Evolutionary conservation across 1,140 invertebrate species (phyloP).

Genomic region (Diorhabda elongata): DNA sequence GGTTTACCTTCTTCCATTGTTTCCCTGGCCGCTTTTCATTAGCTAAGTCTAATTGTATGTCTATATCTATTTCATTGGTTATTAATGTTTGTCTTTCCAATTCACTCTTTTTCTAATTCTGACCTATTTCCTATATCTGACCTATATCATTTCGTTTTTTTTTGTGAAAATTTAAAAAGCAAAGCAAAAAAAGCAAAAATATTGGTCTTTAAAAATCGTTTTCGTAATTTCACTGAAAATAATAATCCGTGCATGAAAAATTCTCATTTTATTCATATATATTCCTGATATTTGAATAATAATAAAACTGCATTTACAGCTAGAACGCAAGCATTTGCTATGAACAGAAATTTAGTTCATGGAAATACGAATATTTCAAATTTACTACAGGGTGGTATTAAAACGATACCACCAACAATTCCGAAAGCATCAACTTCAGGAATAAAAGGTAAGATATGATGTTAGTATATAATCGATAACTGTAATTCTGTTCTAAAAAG

Average conservation of each 20-base stretch:
- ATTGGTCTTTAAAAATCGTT: not conserved
- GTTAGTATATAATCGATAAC: too few relatives aligned
- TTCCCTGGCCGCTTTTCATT: too few relatives aligned
- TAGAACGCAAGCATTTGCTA: slow-evolving; percentile 32
- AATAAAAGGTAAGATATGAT: slow-evolving; percentile 35
- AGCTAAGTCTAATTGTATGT: too few relatives aligned
- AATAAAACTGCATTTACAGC: slow-evolving; percentile 17
- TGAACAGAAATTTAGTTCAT: slow-evolving; percentile 25
- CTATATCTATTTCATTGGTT: too few relatives aligned
- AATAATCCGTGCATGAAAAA: not conserved
- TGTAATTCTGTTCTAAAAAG: too few relatives aligned
- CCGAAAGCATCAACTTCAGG: slow-evolving; percentile 29
- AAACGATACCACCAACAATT: slow-evolving; percentile 26
- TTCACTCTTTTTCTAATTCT: too few relatives aligned
- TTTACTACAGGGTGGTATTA: slow-evolving; percentile 32
- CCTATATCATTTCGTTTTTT: not conserved
- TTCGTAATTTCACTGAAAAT: not conserved
- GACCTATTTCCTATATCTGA: not conserved
- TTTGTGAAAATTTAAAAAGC: not conserved
- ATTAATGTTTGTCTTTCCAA: too few relatives aligned
- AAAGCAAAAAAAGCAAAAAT: not conserved
- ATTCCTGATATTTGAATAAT: not conserved
- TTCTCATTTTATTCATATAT: not conserved
- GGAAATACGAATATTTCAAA: slow-evolving; percentile 28
- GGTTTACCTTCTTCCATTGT: too few relatives aligned